These are phyloP conservation scores for Poecile atricapillus DNA, from an alignment of 2,113 vertebrate species.

Conservation along the genomic window DNA sequence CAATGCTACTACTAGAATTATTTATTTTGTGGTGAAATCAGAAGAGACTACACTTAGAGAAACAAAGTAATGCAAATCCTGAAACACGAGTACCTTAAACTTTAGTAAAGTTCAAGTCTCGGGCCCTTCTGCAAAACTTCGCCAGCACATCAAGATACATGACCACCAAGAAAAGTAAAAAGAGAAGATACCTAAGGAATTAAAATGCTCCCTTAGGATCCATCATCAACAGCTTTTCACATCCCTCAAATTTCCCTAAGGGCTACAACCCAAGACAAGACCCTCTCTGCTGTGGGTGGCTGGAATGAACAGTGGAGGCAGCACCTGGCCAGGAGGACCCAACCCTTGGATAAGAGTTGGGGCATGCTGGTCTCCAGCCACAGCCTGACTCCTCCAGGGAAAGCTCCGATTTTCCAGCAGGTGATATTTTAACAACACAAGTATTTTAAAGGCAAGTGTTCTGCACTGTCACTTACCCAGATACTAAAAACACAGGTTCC, in stretches of 20 bases:
- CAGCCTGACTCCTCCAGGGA: background rate
- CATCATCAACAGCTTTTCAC: background rate
- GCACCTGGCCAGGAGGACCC: background rate
- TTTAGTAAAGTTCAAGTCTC: background rate
- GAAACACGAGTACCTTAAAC: background rate
- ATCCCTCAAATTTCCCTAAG: background rate
- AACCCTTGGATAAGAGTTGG: background rate
- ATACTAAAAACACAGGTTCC: background rate
- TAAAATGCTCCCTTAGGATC: background rate
- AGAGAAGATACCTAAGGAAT: background rate
- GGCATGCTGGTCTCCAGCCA: background rate
- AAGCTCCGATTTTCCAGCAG: background rate
- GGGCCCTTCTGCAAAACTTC: background rate
- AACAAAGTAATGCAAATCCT: background rate
- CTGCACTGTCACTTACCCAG: background rate
- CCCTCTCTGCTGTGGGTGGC: background rate
- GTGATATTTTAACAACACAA: background rate
- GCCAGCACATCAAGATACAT: background rate
- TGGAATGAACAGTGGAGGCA: accelerated
- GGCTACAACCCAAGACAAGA: background rate
- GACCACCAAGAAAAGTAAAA: background rate
- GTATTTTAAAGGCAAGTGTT: background rate
- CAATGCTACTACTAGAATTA: background rate
- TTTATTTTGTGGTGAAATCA: background rate
- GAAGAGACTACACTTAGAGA: background rate